A percentile compares a stretch with the other conserved stretches of the same genome.
Conservation (phyloP, 1,140 invertebrate species). For the Macrotrachela quadricornifera region DNA sequence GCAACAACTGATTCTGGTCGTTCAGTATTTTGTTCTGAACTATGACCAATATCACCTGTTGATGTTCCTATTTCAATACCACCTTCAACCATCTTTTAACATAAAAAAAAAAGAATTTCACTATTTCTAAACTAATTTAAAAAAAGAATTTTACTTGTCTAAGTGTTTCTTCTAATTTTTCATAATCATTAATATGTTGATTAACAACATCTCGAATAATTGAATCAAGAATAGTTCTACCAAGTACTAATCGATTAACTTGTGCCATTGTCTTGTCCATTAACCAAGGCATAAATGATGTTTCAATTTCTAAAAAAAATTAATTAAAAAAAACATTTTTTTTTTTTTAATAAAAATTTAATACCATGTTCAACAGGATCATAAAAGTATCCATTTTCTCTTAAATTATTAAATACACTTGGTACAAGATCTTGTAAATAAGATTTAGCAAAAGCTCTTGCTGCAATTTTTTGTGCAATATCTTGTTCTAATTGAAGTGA, state of each 20-base stretch:
- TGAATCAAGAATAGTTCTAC: constrained; percentile 49
- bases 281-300: constrained; percentile 65
- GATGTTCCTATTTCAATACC: no score
- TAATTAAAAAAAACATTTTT: no score
- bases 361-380: constrained; percentile 42
- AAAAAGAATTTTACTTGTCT: no score
- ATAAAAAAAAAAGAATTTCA: no score
- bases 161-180: no score
- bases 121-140: no score
- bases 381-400: constrained; percentile 48
- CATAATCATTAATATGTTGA: no score
- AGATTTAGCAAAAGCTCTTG: constrained; percentile 52
- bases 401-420: constrained; percentile 51
- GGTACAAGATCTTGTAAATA: constrained; percentile 63
- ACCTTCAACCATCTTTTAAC: no score
- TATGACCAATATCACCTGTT: no score
- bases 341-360: no score
- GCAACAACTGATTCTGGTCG: no score
- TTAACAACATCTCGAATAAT: constrained; percentile 21
- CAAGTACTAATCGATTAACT: constrained; percentile 51
- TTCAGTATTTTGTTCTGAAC: no score
- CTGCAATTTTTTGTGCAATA: constrained; percentile 54
- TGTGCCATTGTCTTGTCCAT: constrained; percentile 55
- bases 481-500: constrained; percentile 41
- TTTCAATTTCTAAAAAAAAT: constrained; percentile 32